Evolutionary conservation across 2,113 vertebrate species (phyloP), one percentile per base, ranked within the genome.

Genomic region (Apistogramma diplotaenia): DNA sequence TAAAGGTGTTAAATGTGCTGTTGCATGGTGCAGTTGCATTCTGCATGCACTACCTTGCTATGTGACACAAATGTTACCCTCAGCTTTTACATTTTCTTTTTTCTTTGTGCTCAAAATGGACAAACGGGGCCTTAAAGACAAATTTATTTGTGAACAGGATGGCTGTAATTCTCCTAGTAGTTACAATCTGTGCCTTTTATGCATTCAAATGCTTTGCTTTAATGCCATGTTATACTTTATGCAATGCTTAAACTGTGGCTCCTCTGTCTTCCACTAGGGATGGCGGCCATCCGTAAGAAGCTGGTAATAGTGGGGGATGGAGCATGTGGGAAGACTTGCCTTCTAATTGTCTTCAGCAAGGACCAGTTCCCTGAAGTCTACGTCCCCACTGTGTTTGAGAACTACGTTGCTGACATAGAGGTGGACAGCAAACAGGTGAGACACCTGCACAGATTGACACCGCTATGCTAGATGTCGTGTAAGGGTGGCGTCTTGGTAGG

Each of bases 211-310:
- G 15, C 0, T 49, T 10, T 70, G 23, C 37, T 67, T 3, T 67
- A 70, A 19, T 70, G 35, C 5, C 23, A 25, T 67, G 21, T 23
- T 46, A 11, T 40, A 49, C 21, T 55, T 19, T 2, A 35, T 29
- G 29, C 54, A 27, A 3, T 10, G 1, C 23, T 31, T 31, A 56
- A 65, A 31, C 10, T 15, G n/a, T 29, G 11, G 2, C 37, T 65
- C 33, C 60, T 70, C 9, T 19, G 53, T 89, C 35, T 71, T 57
- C 92, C 86, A 59, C 5, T 93, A 99, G 97, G 86, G 70, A 99
- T 99, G 98, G 98, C 98, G 93, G 98, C 98, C 90, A 99, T 99
- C 94, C 96, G 98, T 92, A 99, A 99, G 96, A 99, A 99, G 94
- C 94, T 99, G 94, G 98, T 99, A 89, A 99, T 99, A 83, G 98